Base-by-base conservation (phyloP, 2,113 vertebrate species). In the Mola mola region DNA sequence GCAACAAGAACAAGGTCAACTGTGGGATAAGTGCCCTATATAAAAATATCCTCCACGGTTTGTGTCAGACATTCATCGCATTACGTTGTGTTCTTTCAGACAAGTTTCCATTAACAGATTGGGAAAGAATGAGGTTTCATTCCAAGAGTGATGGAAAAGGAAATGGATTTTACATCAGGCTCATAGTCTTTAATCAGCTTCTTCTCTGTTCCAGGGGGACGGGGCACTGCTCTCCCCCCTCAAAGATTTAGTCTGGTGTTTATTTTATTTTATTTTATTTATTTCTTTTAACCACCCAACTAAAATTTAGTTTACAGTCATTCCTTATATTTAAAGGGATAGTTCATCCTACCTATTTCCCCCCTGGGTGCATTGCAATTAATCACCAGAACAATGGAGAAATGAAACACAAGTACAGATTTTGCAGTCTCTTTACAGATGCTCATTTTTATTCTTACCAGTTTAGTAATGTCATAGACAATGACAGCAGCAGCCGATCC, bases 401-500 rank as follows among this genome's bases (percentile, higher is more conserved):
- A n/a, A n/a, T n/a, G n/a, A n/a, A n/a, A n/a, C n/a, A n/a, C n/a
- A n/a, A n/a, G n/a, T n/a, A n/a, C n/a, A n/a, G n/a, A n/a, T n/a
- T n/a, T n/a, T n/a, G n/a, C n/a, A n/a, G n/a, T n/a, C n/a, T n/a
- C n/a, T n/a, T n/a, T n/a, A n/a, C n/a, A n/a, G n/a, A n/a, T n/a
- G n/a, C n/a, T n/a, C n/a, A n/a, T 17, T 22, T 16, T 62, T 47
- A 5, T 37, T 67, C 90, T 91, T 91, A 98, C 97, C 95, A 96
- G 94, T 62, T 97, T 98, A 44, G 97, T 99, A 65, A 99, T 98
- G 76, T 99, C 97, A 61, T 98, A 99, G 59, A 99, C 97, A 38
- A 99, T 95, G 72, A 98, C 96, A 0, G 96, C 97, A n/a, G 97
- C 96, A 10, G 96, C 96, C 1, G 96, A 98, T 8, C 97, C 97